A percentile compares a stretch with the other conserved stretches of the same genome.
Evolutionary conservation across 2,113 vertebrate species (phyloP).

Genomic region (Eolophus roseicapilla): DNA sequence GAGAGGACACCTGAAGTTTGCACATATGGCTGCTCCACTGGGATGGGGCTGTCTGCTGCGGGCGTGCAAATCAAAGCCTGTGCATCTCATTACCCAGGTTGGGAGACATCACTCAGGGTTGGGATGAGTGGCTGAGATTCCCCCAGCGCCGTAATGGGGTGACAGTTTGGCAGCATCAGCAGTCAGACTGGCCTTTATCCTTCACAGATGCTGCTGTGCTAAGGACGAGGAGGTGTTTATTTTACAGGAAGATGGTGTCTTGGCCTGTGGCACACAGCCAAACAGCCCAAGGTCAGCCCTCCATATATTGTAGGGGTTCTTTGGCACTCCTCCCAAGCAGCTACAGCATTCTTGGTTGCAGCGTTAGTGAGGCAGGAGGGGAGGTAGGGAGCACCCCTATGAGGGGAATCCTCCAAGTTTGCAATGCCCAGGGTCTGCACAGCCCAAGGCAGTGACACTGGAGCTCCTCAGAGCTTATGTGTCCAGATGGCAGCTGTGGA

Average conservation of each 20-base stretch:
- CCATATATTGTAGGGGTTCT: background rate
- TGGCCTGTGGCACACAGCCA: slow-evolving; percentile 29
- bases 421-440: background rate
- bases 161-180: slow-evolving; percentile 44
- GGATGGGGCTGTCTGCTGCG: background rate
- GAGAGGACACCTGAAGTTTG: slow-evolving; percentile 43
- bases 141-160: background rate
- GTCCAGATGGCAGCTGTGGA: background rate
- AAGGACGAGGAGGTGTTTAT: slow-evolving; percentile 1
- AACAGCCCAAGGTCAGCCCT: slow-evolving; percentile 38
- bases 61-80: background rate
- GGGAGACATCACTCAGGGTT: background rate
- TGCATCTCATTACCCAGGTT: slow-evolving; percentile 18
- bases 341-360: background rate
- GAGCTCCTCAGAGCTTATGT: background rate
- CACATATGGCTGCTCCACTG: slow-evolving; percentile 22
- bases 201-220: slow-evolving; percentile 22
- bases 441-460: background rate
- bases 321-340: background rate
- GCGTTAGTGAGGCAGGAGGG: background rate
- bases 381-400: background rate
- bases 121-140: slow-evolving; percentile 7
- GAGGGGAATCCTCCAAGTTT: background rate
- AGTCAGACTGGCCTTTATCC: background rate
- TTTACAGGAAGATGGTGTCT: slow-evolving; percentile 4